Conservation (phyloP, 2,888 invertebrate species). For the Hydropsyche betteni region DNA sequence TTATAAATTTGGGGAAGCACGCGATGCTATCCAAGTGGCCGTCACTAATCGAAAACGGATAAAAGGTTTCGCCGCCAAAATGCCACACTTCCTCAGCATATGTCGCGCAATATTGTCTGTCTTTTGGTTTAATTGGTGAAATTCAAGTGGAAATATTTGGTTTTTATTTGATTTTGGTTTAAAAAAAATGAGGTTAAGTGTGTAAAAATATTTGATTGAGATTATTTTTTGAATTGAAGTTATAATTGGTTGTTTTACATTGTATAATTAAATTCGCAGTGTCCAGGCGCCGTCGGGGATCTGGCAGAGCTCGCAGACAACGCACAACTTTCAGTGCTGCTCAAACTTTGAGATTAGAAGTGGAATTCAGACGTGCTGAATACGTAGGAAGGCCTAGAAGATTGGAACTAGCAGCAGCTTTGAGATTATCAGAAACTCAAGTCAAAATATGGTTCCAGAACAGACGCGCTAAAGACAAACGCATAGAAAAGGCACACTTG, state of each 20-base stretch:
- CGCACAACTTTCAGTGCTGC: constrained; percentile 94
- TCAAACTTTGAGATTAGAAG: constrained; percentile 88
- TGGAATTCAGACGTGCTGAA: constrained; percentile 91
- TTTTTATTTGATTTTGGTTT: too few species aligned
- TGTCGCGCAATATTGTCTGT: not conserved
- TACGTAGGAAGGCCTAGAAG: constrained; percentile 88
- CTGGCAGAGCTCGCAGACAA: constrained; percentile 88
- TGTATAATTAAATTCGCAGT: constrained; percentile 64
- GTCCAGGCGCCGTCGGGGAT: constrained; percentile 84
- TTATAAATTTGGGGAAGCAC: constrained; percentile 29
- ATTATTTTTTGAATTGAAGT: too few species aligned
- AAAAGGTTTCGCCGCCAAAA: constrained; percentile 42
- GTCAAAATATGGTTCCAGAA: constrained; percentile 98
- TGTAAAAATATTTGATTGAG: too few species aligned
- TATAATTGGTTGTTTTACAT: not conserved
- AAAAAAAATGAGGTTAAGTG: too few species aligned
- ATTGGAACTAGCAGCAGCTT: constrained; percentile 91
- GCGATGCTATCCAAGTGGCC: constrained; percentile 38
- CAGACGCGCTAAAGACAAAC: constrained; percentile 93
- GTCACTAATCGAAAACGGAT: constrained; percentile 43
- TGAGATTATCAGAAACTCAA: constrained; percentile 94
- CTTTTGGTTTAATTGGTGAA: not conserved
- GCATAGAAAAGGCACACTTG: constrained; percentile 94
- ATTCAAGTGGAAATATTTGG: too few species aligned
- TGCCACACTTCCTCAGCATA: constrained; percentile 22